These are phyloP conservation scores for Picus viridis DNA, from an alignment of 2,797 vertebrate species.

Conservation along the genomic window DNA sequence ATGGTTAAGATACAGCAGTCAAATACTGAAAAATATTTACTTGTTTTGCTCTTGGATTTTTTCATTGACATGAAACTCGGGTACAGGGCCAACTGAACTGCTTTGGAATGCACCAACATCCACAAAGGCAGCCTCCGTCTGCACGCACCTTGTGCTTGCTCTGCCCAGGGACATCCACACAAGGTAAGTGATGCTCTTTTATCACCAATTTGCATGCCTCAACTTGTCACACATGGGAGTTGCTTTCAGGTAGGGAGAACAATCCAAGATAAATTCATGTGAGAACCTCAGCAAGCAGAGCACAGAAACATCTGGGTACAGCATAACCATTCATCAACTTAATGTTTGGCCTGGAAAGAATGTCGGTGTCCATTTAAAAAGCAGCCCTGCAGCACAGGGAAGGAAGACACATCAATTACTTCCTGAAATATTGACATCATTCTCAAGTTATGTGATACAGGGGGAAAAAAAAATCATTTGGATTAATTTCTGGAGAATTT, in stretches of 20 bases:
- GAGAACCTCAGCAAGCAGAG: not conserved
- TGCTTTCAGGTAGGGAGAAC: not conserved
- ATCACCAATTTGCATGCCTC: not conserved
- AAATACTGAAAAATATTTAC: slow-evolving; percentile 65
- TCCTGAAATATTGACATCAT: not conserved
- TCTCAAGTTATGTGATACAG: not conserved
- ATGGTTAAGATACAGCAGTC: slow-evolving; percentile 46
- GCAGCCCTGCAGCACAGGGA: not conserved
- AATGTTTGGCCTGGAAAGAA: not conserved
- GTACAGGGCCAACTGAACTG: not conserved
- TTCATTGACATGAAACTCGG: not conserved
- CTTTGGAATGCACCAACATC: not conserved
- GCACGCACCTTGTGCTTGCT: not conserved
- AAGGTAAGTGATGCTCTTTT: not conserved
- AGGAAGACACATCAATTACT: not conserved
- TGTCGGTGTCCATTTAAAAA: not conserved
- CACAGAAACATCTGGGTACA: not conserved
- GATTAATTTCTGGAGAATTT: not conserved
- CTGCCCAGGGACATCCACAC: not conserved
- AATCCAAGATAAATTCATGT: not conserved
- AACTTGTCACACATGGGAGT: not conserved
- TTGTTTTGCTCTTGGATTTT: not conserved
- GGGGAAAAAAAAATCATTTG: not conserved
- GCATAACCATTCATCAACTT: not conserved
- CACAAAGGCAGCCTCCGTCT: not conserved